A percentile compares a stretch with the other conserved stretches of the same genome.
These are phyloP conservation scores for Nomada fucata DNA, from an alignment of 2,888 invertebrate genomes.

Conservation along the genomic window DNA sequence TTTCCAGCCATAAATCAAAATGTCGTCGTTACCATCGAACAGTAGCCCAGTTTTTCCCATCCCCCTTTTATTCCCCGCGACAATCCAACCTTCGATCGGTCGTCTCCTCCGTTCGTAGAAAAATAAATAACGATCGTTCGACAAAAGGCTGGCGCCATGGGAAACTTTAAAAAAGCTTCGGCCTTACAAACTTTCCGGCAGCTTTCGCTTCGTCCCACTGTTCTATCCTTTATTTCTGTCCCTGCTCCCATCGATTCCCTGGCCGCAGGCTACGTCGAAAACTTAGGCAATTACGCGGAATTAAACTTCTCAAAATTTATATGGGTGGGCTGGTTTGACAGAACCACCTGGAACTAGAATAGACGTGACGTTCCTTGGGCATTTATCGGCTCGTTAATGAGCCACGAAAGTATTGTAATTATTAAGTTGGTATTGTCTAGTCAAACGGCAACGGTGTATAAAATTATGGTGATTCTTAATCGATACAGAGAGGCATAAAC, in stretches of 20 bases:
- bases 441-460: background rate
- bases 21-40: constrained; percentile 62
- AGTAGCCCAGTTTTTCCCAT: constrained; percentile 16
- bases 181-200: constrained; percentile 62
- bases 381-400: constrained; percentile 27
- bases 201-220: constrained; percentile 15
- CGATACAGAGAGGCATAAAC: constrained; percentile 4
- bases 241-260: constrained; percentile 25
- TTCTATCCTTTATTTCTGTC: constrained; percentile 10
- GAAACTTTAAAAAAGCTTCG: constrained; percentile 38
- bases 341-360: constrained; percentile 12
- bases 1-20: constrained; percentile 69
- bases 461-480: background rate
- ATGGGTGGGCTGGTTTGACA: constrained; percentile 65
- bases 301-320: constrained; percentile 78
- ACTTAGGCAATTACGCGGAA: constrained; percentile 77
- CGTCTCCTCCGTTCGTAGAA: constrained; percentile 27
- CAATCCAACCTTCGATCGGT: background rate
- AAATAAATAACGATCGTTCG: constrained; percentile 66
- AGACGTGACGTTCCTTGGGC: background rate
- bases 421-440: no score
- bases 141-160: constrained; percentile 23
- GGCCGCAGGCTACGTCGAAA: constrained; percentile 40
- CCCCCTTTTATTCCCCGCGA: background rate
- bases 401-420: background rate